Conservation (phyloP, 2,797 vertebrate genomes). For the Mus spretus region DNA sequence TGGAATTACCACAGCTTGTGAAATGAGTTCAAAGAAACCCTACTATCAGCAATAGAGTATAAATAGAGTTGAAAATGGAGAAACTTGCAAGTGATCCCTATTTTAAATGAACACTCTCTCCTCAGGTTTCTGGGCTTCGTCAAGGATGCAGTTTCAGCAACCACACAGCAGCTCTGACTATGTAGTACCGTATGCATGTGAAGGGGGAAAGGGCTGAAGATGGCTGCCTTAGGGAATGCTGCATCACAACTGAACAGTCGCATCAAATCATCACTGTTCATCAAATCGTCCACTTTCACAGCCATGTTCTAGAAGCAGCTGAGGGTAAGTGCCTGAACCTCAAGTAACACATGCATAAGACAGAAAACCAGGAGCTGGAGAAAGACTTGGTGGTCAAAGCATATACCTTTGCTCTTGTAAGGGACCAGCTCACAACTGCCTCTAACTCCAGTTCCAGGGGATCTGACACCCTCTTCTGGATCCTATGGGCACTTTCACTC, state of each 20-base stretch:
- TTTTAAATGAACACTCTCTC: not conserved
- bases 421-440: not conserved
- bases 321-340: not conserved
- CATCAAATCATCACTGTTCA: not conserved
- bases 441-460: not conserved
- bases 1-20: not conserved
- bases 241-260: not conserved
- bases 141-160: slow-evolving; percentile 4
- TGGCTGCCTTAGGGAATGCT: not conserved
- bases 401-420: not conserved
- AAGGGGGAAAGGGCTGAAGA: not conserved
- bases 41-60: not conserved
- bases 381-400: not conserved
- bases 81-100: not conserved
- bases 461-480: not conserved
- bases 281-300: not conserved
- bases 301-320: not conserved
- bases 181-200: not conserved
- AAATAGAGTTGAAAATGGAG: not conserved
- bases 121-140: slow-evolving; percentile 16
- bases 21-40: slow-evolving; percentile 46
- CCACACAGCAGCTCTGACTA: not conserved
- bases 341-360: slow-evolving; percentile 7
- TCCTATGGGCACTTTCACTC: not conserved
- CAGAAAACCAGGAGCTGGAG: not conserved